Conservation (phyloP, 2,113 vertebrate species). For the Phrynosoma blainvillii region DNA sequence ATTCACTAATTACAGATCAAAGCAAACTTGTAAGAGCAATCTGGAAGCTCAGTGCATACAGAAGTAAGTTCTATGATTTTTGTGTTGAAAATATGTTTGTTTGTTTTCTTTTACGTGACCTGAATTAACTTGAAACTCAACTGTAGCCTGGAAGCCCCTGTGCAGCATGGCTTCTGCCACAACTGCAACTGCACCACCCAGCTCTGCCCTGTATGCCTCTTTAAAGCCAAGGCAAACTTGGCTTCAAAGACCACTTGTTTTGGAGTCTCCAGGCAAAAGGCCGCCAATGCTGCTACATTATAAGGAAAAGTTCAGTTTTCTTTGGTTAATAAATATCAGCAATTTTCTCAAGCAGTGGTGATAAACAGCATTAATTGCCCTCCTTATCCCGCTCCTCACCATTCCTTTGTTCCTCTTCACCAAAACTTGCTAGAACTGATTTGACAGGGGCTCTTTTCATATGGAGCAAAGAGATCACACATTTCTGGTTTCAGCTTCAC, state of each 20-base stretch:
- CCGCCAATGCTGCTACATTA: background rate
- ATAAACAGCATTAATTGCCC: background rate
- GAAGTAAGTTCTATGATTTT: slow-evolving; percentile 26
- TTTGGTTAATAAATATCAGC: background rate
- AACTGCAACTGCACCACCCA: background rate
- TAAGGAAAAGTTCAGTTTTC: background rate
- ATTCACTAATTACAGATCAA: background rate
- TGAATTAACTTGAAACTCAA: background rate
- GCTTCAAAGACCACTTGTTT: no score
- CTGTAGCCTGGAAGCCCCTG: background rate
- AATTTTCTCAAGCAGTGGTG: no score
- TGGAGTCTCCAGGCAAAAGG: background rate
- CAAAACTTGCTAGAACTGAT: slow-evolving; percentile 77
- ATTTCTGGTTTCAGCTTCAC: slow-evolving; percentile 85
- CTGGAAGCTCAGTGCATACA: slow-evolving; percentile 23
- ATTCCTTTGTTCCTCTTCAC: slow-evolving; percentile 61
- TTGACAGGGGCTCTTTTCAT: slow-evolving; percentile 63
- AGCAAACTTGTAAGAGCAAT: background rate
- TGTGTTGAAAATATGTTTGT: background rate
- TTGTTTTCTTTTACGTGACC: background rate
- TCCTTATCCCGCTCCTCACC: background rate
- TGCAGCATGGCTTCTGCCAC: background rate
- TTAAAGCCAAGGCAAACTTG: background rate
- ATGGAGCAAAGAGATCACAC: slow-evolving; percentile 81
- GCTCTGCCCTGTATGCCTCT: background rate